Evolutionary conservation across 2,888 invertebrate species (phyloP).

Genomic region (Bimastos eiseni): DNA sequence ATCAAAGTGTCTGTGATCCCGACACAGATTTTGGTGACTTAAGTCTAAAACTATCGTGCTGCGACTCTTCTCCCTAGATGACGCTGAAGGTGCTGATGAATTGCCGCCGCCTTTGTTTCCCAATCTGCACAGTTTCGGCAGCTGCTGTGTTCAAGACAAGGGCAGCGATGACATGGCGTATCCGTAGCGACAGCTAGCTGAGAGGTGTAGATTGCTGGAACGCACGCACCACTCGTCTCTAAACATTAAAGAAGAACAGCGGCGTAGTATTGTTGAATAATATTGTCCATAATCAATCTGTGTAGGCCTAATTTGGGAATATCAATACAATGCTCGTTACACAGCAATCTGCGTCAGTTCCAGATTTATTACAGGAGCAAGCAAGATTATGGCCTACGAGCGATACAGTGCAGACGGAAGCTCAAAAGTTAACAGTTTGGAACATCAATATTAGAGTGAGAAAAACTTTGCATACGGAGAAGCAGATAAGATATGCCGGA

Average conservation of each 20-base stretch:
- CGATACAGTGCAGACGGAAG: no score
- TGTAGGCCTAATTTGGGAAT: neutral
- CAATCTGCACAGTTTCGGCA: neutral
- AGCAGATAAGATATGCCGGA: no score
- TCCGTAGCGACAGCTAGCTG: neutral
- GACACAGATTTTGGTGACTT: neutral
- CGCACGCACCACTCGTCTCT: conserved; percentile 22
- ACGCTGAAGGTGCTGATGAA: neutral
- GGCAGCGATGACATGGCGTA: conserved; percentile 6
- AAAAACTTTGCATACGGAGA: no score
- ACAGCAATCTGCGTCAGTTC: no score
- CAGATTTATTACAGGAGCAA: no score
- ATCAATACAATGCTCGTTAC: neutral
- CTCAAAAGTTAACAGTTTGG: no score
- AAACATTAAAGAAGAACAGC: neutral
- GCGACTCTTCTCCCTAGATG: neutral
- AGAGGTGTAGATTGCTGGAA: conserved; percentile 3
- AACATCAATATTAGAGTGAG: no score
- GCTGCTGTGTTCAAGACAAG: neutral
- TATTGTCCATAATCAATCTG: neutral
- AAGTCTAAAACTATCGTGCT: neutral
- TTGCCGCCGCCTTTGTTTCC: neutral
- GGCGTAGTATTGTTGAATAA: neutral
- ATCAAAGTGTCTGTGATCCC: neutral
- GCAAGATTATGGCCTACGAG: no score